Conservation (phyloP, 2,888 invertebrate species). For the Onthophagus sagittarius region DNA sequence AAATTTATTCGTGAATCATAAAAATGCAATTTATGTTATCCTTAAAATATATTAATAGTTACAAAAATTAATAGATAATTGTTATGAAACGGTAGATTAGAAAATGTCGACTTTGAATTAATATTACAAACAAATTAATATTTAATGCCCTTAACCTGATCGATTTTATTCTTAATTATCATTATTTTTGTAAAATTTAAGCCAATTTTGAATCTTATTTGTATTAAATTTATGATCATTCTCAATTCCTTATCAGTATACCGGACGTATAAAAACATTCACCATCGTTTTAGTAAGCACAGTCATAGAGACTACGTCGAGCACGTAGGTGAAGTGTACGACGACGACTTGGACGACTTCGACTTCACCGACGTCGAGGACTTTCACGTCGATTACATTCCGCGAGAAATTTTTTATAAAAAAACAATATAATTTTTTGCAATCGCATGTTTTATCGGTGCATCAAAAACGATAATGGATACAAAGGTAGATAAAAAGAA, state of each 20-base stretch:
- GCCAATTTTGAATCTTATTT: not conserved
- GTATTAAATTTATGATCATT: not conserved
- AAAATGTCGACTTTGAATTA: no score
- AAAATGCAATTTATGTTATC: no score
- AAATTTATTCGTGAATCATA: no score
- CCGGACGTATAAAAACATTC: constrained; percentile 6
- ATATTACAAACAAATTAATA: no score
- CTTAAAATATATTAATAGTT: no score
- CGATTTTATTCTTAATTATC: no score
- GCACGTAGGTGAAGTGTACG: not conserved
- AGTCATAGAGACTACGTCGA: not conserved
- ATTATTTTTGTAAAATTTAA: not conserved
- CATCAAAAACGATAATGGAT: constrained; percentile 2
- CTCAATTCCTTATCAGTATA: constrained; percentile 8
- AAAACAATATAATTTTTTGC: no score
- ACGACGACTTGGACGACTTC: not conserved
- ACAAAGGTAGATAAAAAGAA: constrained; percentile 10
- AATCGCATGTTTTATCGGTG: constrained; percentile 1
- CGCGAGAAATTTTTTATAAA: not conserved
- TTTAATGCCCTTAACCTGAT: no score
- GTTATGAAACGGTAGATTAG: no score
- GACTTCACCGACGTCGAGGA: not conserved
- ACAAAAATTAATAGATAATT: no score
- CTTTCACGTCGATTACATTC: not conserved
- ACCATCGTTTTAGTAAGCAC: not conserved